Base-by-base conservation (phyloP, 2,797 vertebrate genomes). In the Pangasius krempfi region DNA sequence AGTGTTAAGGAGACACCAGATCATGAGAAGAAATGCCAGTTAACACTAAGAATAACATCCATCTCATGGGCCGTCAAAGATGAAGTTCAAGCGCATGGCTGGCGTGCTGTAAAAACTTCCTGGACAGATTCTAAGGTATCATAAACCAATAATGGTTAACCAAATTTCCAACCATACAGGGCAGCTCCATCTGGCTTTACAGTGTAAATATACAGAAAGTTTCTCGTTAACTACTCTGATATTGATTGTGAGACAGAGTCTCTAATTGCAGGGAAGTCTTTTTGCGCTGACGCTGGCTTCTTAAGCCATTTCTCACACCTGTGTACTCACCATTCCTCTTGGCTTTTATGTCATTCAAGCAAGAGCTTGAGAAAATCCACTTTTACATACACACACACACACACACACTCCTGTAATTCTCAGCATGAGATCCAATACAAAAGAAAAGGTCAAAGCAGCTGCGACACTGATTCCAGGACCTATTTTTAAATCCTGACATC, bases 251-350 rank as follows among this genome's bases (percentile, higher is more conserved):
- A 22, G 75, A 54, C 25, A 76, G 27, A 14, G 52, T n/a, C 13
- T 91, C 89, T 94, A 94, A 95, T 93, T 93, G 92, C 72, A 60
- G 91, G 91, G 84, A 92, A 91, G 92, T 94, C 91, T 92, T 92
- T 70, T 94, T 92, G 93, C 91, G 88, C 89, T 93, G 89, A 92
- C 87, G 87, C 90, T 92, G 75, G 64, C 85, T 78, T 72, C 52
- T 88, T 85, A 76, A 90, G 80, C 87, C 89, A 75, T 79, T 86
- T 9, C 50, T 90, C 82, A 89, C 93, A 93, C 92, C 93, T 93
- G 90, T 89, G 88, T 91, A 89, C 86, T 37, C 84, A 91, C 89
- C 83, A 83, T 70, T 84, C 80, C 91, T 89, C 85, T 88, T 90
- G 56, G 76, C 86, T 22, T 27, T 87, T n/a, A 86, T 80, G 90